A percentile compares a stretch with the other conserved stretches of the same genome.
Conservation (phyloP, 64 coral and sea anemone genomes). For the Actinia equina region DNA sequence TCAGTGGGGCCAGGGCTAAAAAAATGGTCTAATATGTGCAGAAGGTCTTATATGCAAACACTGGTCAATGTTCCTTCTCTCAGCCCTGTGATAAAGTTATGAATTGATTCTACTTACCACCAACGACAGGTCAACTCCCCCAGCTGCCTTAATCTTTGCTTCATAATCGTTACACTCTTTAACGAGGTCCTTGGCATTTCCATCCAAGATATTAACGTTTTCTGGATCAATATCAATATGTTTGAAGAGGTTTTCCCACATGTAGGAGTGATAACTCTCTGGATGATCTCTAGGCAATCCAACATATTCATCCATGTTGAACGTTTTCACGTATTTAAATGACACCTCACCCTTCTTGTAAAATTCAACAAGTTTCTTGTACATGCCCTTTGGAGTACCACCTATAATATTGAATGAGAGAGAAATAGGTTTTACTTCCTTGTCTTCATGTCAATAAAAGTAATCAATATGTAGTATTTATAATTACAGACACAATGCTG, state of each 20-base stretch:
- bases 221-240: conserved; percentile 95
- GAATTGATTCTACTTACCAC: conserved; percentile 49
- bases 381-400: conserved; percentile 92
- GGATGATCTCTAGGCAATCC: conserved; percentile 83
- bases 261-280: conserved; percentile 97
- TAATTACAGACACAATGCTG: too few relatives aligned
- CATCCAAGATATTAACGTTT: conserved; percentile 92
- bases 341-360: conserved; percentile 81
- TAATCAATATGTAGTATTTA: too few relatives aligned
- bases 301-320: conserved; percentile 99
- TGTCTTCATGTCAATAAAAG: too few relatives aligned
- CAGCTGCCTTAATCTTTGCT: conserved; percentile 72
- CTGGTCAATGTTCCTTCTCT: background rate
- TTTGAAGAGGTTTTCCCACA: conserved; percentile 99
- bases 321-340: conserved; percentile 96
- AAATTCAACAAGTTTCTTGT: conserved; percentile 94
- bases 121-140: conserved; percentile 89
- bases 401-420: conserved; percentile 24
- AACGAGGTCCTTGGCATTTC: conserved; percentile 82
- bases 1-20: too few relatives aligned
- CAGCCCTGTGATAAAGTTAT: background rate
- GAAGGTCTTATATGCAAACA: too few relatives aligned
- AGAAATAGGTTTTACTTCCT: too few relatives aligned
- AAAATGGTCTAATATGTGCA: too few relatives aligned
- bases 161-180: conserved; percentile 89